Conservation (phyloP, 2,113 vertebrate species). For the Lontra canadensis region DNA sequence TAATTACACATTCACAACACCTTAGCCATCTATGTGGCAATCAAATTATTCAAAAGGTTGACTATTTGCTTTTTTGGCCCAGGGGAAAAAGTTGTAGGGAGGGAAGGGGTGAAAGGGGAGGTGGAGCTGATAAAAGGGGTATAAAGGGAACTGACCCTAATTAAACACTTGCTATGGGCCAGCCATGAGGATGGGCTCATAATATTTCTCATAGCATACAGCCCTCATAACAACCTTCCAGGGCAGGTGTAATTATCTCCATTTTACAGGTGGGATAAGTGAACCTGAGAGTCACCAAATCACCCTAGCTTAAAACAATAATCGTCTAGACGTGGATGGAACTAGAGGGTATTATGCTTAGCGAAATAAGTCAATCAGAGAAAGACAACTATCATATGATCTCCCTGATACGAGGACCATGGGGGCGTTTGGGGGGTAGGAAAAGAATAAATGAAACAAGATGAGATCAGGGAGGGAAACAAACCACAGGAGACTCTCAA, state of each 20-base stretch:
- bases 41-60: constrained; percentile 63
- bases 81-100: neutral
- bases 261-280: neutral
- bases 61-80: constrained; percentile 45
- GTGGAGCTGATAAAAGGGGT: neutral
- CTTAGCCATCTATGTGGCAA: constrained; percentile 51
- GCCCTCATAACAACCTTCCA: neutral
- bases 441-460: too few relatives aligned
- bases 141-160: constrained; percentile 53
- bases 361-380: too few relatives aligned
- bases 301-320: constrained; percentile 8
- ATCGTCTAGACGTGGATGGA: neutral
- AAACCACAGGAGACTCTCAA: too few relatives aligned
- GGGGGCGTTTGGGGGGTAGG: too few relatives aligned
- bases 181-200: neutral
- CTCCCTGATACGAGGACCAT: too few relatives aligned
- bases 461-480: too few relatives aligned
- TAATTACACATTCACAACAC: constrained; percentile 70
- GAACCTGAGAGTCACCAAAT: neutral
- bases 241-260: neutral
- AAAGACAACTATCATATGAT: too few relatives aligned
- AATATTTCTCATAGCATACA: neutral
- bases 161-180: constrained; percentile 3
- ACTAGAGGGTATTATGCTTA: too few relatives aligned
- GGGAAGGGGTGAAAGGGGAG: neutral